Evolutionary conservation across 1,140 invertebrate genomes (phyloP).

Genomic region (Cydia pomonella): DNA sequence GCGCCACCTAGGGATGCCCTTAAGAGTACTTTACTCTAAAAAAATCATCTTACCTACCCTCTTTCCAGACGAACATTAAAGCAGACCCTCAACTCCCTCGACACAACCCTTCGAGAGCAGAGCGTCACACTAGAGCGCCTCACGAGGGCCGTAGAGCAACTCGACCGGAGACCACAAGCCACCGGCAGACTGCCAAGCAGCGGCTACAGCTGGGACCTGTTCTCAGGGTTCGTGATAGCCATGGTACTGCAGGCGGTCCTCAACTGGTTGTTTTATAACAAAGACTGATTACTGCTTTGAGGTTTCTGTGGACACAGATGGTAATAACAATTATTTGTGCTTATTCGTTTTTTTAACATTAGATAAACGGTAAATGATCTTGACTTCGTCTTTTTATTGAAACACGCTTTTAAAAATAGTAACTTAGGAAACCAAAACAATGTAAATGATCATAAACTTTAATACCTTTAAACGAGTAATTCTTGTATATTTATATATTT

Average conservation of each 20-base stretch:
- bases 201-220: slow-evolving; percentile 62
- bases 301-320: neutral
- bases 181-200: slow-evolving; percentile 43
- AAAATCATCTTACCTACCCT: neutral
- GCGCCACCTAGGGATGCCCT: too few relatives aligned
- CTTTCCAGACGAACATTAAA: slow-evolving; percentile 64
- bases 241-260: slow-evolving; percentile 64
- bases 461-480: too few relatives aligned
- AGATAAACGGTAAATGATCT: too few relatives aligned
- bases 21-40: neutral
- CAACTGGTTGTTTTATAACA: slow-evolving; percentile 68
- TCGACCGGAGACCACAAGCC: slow-evolving; percentile 52
- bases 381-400: too few relatives aligned
- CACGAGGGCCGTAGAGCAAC: slow-evolving; percentile 50
- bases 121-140: slow-evolving; percentile 58
- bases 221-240: slow-evolving; percentile 65
- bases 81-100: slow-evolving; percentile 62
- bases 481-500: too few relatives aligned
- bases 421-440: too few relatives aligned
- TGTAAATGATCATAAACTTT: too few relatives aligned
- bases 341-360: too few relatives aligned
- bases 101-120: slow-evolving; percentile 62
- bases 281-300: slow-evolving; percentile 52
- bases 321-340: too few relatives aligned
- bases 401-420: too few relatives aligned